Evolutionary conservation across 2,113 vertebrate genomes (phyloP).

Genomic region (Leucoraja erinaceus): DNA sequence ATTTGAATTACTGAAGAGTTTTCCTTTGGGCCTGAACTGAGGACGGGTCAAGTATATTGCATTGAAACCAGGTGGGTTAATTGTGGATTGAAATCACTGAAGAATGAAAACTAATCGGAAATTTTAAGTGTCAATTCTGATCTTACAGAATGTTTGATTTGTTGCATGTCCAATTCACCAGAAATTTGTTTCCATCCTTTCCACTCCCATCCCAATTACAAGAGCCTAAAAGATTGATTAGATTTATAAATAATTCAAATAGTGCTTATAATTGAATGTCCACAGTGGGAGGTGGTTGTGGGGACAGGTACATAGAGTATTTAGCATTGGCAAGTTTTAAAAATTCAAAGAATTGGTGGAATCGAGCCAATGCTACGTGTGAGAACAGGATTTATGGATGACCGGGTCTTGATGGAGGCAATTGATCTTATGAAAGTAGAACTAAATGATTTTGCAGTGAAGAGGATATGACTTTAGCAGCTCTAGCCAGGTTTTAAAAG

Average conservation of each 20-base stretch:
- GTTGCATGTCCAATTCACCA: background rate
- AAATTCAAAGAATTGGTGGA: background rate
- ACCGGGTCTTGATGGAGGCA: background rate
- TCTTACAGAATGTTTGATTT: background rate
- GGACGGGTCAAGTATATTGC: constrained; percentile 17
- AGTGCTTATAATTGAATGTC: background rate
- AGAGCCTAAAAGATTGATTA: background rate
- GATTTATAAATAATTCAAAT: background rate
- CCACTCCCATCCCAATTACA: background rate
- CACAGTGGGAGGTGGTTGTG: background rate
- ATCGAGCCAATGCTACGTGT: background rate
- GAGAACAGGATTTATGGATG: background rate
- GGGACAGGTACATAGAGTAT: background rate
- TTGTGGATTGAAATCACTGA: background rate
- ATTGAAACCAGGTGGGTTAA: constrained; percentile 22
- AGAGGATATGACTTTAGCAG: background rate
- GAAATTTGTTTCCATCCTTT: background rate
- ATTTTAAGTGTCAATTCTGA: background rate
- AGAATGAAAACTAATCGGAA: background rate
- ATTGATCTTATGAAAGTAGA: background rate
- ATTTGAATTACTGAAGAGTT: constrained; percentile 27
- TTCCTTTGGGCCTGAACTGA: background rate
- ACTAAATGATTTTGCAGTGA: background rate
- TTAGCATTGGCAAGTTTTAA: background rate
- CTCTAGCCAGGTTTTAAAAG: background rate